Conservation (phyloP, 1,140 invertebrate genomes). For the Zophobas morio region DNA sequence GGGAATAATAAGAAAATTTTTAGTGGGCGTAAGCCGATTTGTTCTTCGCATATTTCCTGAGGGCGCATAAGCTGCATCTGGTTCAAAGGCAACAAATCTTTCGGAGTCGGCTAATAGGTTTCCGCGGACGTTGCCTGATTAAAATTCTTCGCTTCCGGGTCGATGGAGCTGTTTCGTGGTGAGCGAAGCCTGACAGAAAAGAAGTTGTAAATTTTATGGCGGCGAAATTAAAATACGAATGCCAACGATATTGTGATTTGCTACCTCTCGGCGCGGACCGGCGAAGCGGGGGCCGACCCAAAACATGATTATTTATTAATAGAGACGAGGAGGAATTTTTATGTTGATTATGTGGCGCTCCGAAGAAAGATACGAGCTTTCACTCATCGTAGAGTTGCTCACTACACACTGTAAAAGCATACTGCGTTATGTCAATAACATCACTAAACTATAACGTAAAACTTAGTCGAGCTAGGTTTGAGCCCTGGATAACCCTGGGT, state of each 20-base stretch:
- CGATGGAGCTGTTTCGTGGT: constrained; percentile 1
- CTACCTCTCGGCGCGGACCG: no score
- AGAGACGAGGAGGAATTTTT: no score
- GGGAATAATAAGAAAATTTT: constrained; percentile 41
- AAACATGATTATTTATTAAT: no score
- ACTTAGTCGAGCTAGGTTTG: no score
- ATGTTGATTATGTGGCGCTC: no score
- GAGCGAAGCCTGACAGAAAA: constrained; percentile 7
- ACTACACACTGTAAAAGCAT: no score
- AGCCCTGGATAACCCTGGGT: no score
- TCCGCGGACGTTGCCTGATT: constrained; percentile 37
- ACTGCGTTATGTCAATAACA: no score
- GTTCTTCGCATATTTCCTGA: constrained; percentile 34
- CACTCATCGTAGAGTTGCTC: no score
- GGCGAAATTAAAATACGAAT: not conserved
- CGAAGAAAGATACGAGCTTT: no score
- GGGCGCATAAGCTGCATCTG: constrained; percentile 30
- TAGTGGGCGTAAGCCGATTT: constrained; percentile 39
- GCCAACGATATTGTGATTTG: not conserved
- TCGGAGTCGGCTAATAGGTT: constrained; percentile 28
- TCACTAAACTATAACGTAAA: no score
- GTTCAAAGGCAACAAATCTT: constrained; percentile 33
- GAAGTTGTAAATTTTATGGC: constrained; percentile 23
- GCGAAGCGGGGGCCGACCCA: no score
- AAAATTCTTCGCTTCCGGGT: constrained; percentile 30